A percentile compares a stretch with the other conserved stretches of the same genome.
phyloP scores from a whole-genome alignment of 53 echinoderm and acorn worm genomes.

The Mesocentrotus franciscanus region DNA sequence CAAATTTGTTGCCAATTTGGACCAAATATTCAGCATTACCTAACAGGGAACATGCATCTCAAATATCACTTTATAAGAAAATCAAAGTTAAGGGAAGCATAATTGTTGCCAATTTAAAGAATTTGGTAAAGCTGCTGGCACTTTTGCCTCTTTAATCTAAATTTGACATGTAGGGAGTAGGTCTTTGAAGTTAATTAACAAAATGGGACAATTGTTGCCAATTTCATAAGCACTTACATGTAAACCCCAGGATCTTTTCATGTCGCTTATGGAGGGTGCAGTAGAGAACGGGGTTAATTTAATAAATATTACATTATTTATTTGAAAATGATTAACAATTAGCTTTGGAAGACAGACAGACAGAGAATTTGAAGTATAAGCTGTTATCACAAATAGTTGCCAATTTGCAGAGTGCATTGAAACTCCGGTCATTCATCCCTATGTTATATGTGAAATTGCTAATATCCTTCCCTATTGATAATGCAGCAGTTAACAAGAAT shows the following conservation, averaged over 20 bases:
- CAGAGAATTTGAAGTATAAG: background rate
- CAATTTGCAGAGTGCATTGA: background rate
- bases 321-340: no score
- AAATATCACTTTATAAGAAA: background rate
- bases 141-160: background rate
- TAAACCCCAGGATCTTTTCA: no score
- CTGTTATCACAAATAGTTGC: background rate
- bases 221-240: background rate
- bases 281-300: no score
- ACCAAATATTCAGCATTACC: conserved; percentile 19
- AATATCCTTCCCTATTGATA: background rate
- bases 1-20: conserved; percentile 1
- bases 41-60: background rate
- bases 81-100: background rate
- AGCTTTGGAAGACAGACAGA: no score
- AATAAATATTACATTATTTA: no score
- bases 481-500: background rate
- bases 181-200: background rate
- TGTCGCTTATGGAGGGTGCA: no score
- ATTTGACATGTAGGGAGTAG: background rate
- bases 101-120: background rate
- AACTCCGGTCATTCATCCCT: background rate
- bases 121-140: background rate
- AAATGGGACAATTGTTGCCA: background rate
- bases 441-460: background rate